A percentile compares a stretch with the other conserved stretches of the same genome.
These are phyloP conservation scores for Zeuzera pyrina DNA, from an alignment of 2,888 invertebrate genomes.

Conservation along the genomic window DNA sequence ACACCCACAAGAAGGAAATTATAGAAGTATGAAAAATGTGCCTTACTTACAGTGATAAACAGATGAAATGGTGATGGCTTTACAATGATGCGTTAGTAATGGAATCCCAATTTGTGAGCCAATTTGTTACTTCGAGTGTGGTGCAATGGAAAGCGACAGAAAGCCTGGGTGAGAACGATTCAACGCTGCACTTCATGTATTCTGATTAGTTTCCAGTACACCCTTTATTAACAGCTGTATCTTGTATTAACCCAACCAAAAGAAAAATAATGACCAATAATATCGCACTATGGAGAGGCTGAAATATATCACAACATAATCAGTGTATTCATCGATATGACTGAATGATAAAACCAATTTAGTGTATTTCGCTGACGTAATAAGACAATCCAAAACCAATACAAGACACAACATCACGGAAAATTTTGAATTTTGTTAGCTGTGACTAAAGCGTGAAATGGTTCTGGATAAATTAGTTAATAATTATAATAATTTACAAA, in stretches of 20 bases:
- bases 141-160: slow-evolving; percentile 73
- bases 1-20: slow-evolving; percentile 28
- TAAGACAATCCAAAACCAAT: slow-evolving; percentile 64
- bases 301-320: slow-evolving; percentile 70
- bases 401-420: slow-evolving; percentile 70
- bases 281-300: slow-evolving; percentile 69
- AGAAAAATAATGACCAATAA: slow-evolving; percentile 70
- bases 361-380: slow-evolving; percentile 19
- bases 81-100: slow-evolving; percentile 73
- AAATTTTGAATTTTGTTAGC: slow-evolving; percentile 71
- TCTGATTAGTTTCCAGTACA: slow-evolving; percentile 71
- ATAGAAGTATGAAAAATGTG: slow-evolving; percentile 36
- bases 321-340: slow-evolving; percentile 24
- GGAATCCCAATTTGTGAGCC: slow-evolving; percentile 69
- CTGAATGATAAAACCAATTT: slow-evolving; percentile 30
- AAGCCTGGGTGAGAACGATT: slow-evolving; percentile 54
- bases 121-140: slow-evolving; percentile 65
- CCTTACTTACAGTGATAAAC: slow-evolving; percentile 67
- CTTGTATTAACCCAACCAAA: slow-evolving; percentile 74
- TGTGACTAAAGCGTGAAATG: slow-evolving; percentile 67
- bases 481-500: too few species aligned
- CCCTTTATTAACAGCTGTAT: slow-evolving; percentile 69
- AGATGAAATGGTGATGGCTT: slow-evolving; percentile 62
- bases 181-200: slow-evolving; percentile 45
- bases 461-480: slow-evolving; percentile 51